Conservation (phyloP, 1,140 invertebrate species). For the Pseudomyrmex pallidus region DNA sequence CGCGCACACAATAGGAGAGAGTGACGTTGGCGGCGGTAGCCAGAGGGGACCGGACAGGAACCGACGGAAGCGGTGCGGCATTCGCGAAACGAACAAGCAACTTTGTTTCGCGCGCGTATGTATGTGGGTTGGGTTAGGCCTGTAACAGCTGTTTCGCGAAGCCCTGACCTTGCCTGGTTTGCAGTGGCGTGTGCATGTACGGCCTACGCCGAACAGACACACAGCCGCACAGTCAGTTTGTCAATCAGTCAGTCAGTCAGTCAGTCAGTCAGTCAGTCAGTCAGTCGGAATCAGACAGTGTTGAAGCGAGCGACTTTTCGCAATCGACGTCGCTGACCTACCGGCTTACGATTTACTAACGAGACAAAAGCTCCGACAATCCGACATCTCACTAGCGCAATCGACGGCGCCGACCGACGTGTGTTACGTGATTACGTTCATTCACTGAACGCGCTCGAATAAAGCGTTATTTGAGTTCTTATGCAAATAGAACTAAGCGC, state of each 20-base stretch:
- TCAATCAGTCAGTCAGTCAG: conserved; percentile 40
- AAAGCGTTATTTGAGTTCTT: background rate
- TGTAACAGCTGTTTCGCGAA: conserved; percentile 76
- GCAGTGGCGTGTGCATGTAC: conserved; percentile 41
- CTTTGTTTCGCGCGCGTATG: conserved; percentile 55
- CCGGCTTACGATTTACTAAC: conserved; percentile 60
- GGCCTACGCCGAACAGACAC: conserved; percentile 70
- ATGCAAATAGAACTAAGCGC: background rate
- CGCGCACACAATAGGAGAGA: conserved; percentile 10
- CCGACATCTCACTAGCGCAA: conserved; percentile 45
- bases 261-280: conserved; percentile 25
- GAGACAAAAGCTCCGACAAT: conserved; percentile 58
- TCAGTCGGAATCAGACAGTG: conserved; percentile 29
- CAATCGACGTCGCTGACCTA: conserved; percentile 74
- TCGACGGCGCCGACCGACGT: conserved; percentile 36
- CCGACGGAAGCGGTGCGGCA: conserved; percentile 25
- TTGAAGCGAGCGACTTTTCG: conserved; percentile 66
- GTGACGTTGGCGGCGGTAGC: conserved; percentile 42
- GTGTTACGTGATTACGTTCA: conserved; percentile 49
- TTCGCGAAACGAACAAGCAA: conserved; percentile 54
- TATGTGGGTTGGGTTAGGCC: conserved; percentile 69
- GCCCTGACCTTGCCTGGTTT: conserved; percentile 73
- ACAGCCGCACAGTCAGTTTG: conserved; percentile 57
- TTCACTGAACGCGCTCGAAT: conserved; percentile 29
- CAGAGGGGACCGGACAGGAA: conserved; percentile 38